Conservation (phyloP, 2,113 vertebrate species). For the Pampusana beccarii region DNA sequence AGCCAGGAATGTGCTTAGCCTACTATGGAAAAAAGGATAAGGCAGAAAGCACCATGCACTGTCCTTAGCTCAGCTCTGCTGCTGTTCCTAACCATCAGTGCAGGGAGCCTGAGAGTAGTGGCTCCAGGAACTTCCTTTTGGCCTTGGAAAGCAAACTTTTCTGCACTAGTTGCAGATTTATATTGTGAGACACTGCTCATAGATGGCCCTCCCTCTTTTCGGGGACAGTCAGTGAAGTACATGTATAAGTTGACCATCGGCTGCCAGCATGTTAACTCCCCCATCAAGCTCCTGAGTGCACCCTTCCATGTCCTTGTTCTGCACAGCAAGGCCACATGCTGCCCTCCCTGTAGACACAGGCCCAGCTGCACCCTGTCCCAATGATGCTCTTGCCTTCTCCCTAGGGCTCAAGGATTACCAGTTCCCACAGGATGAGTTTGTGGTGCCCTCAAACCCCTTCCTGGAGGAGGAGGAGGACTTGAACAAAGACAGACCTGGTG, state of each 20-base stretch:
- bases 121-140: neutral
- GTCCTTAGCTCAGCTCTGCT: neutral
- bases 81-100: neutral
- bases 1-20: neutral
- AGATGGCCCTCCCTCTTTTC: conserved; percentile 93
- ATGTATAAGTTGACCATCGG: conserved; percentile 98
- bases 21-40: neutral
- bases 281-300: conserved; percentile 94
- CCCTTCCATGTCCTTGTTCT: conserved; percentile 94
- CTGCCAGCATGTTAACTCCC: conserved; percentile 97
- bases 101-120: neutral
- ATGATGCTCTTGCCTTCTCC: neutral
- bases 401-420: conserved; percentile 90
- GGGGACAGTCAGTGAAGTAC: conserved; percentile 95
- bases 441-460: conserved; percentile 95
- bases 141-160: neutral
- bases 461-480: conserved; percentile 89
- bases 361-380: fast-evolving
- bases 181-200: conserved; percentile 91
- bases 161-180: conserved; percentile 77
- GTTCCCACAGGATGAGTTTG: conserved; percentile 90
- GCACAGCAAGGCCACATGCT: conserved; percentile 73
- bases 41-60: neutral
- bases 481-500: conserved; percentile 91
- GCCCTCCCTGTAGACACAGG: fast-evolving